Evolutionary conservation across 2,888 invertebrate species (phyloP).

Genomic region (Spodoptera picta): DNA sequence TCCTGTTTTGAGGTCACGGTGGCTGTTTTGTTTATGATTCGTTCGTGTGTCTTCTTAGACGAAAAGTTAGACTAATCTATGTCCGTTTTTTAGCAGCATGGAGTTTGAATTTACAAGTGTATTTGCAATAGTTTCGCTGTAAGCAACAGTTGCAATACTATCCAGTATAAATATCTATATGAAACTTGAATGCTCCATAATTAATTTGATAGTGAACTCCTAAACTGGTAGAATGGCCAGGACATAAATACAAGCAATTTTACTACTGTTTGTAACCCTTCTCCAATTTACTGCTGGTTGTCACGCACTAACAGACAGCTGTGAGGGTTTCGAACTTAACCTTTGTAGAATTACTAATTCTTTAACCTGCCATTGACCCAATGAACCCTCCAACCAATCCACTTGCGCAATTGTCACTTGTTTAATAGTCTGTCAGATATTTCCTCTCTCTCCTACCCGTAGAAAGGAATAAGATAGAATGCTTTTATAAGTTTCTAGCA

Average conservation of each 20-base stretch:
- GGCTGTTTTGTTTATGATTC: conserved; percentile 14
- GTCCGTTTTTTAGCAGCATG: too few species aligned
- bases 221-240: not conserved
- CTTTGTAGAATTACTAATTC: conserved; percentile 14
- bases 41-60: not conserved
- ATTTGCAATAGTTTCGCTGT: not conserved
- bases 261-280: not conserved
- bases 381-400: conserved; percentile 36
- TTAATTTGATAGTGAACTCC: conserved; percentile 2
- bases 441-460: conserved; percentile 28
- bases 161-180: not conserved
- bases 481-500: conserved; percentile 34
- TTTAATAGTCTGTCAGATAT: conserved; percentile 25
- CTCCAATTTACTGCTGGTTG: not conserved
- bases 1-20: conserved; percentile 40
- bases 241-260: not conserved
- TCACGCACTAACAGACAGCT: not conserved
- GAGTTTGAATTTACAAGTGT: too few species aligned
- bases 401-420: conserved; percentile 34
- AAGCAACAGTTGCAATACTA: too few species aligned
- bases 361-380: conserved; percentile 48
- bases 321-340: conserved; percentile 19
- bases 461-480: conserved; percentile 9
- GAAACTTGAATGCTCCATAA: conserved; percentile 3
- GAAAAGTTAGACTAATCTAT: too few species aligned